Percentiles rank a stretch among this genome's conserved stretches.
These are phyloP conservation scores for Julus scandinavius DNA, from an alignment of 2,888 invertebrate genomes.

Conservation along the genomic window DNA sequence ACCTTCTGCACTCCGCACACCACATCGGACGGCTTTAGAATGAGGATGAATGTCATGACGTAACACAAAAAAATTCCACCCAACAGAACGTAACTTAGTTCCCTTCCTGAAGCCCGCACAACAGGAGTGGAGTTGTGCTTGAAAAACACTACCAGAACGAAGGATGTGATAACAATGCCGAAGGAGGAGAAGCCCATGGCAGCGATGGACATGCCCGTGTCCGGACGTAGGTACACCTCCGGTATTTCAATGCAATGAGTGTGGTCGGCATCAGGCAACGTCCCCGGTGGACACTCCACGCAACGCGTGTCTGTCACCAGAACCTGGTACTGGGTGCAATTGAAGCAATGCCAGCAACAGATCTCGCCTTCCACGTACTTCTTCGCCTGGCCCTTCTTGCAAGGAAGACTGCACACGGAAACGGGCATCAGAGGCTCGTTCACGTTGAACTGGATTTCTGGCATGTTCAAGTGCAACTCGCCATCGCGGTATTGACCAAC, in stretches of 20 bases:
- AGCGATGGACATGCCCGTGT: constrained; percentile 89
- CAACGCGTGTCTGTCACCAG: constrained; percentile 85
- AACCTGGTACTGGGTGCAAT: constrained; percentile 84
- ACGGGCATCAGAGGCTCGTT: constrained; percentile 82
- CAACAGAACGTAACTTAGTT: constrained; percentile 84
- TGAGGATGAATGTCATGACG: constrained; percentile 89
- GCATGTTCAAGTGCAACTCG: constrained; percentile 80
- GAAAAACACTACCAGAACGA: constrained; percentile 83
- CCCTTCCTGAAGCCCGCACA: constrained; percentile 90
- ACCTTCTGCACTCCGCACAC: constrained; percentile 90
- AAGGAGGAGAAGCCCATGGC: constrained; percentile 77
- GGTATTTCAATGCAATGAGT: constrained; percentile 81
- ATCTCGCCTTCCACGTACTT: constrained; percentile 92
- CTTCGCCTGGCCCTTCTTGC: constrained; percentile 88
- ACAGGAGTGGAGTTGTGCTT: constrained; percentile 93
- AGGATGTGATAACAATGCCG: constrained; percentile 73
- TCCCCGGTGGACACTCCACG: constrained; percentile 80
- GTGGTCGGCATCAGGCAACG: constrained; percentile 81
- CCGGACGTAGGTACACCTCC: constrained; percentile 71
- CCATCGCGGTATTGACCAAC: constrained; percentile 90
- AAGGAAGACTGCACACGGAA: constrained; percentile 91
- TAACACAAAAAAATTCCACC: constrained; percentile 88
- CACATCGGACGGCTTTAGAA: constrained; percentile 79
- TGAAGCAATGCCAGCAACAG: constrained; percentile 94
- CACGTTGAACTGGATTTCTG: constrained; percentile 85